Base-by-base conservation (phyloP, 2,113 vertebrate species). In the Gorsachius goisagi region DNA sequence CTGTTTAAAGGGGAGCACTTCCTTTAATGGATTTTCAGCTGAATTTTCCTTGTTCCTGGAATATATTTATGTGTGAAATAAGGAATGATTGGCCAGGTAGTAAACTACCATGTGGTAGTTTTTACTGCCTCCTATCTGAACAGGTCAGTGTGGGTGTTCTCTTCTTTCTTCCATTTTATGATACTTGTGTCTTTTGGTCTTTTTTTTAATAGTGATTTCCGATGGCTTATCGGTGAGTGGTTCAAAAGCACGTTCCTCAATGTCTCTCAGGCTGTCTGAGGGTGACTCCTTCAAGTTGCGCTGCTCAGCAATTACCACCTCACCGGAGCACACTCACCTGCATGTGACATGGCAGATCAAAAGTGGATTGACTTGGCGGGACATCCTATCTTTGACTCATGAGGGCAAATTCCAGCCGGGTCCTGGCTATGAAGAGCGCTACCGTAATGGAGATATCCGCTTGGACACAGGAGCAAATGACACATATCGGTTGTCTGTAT, bases 311-410 rank as follows among this genome's bases (percentile, higher is more conserved):
- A 69, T 95, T 22, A 98, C 97, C 13, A 59, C 95, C 19, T 98
- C 98, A 1, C 95, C 90, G 0, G 97, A 98, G 75, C 98, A 99
- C 94, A 99, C 99, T 32, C 99, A 99, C 96, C 97, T 99, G 59
- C 99, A 99, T 0, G 96, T 99, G 63, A 98, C 97, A 80, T 99
- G 99, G 99, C 98, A 98, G 45, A 63, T 99, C 59, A 97, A 62
- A 90, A 98, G 89, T 2, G 97, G 96, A 4, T 52, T 82, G 0
- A 23, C 89, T 0, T 91, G 96, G 7, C 37, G 50, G 21, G 98
- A 98, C 84, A 96, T 99, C n/a, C 68, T 99, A 0, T 97, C 98
- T 0, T 97, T 99, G 59, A 99, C 98, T 13, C 98, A 99, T 1
- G 98, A 99, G 83, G 98, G 98, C 35, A 97, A 97, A 14, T 98